Evolutionary conservation across 2,888 invertebrate genomes (phyloP), one percentile per base, ranked within the genome.

Genomic region (Megaustenia siamemsis): DNA sequence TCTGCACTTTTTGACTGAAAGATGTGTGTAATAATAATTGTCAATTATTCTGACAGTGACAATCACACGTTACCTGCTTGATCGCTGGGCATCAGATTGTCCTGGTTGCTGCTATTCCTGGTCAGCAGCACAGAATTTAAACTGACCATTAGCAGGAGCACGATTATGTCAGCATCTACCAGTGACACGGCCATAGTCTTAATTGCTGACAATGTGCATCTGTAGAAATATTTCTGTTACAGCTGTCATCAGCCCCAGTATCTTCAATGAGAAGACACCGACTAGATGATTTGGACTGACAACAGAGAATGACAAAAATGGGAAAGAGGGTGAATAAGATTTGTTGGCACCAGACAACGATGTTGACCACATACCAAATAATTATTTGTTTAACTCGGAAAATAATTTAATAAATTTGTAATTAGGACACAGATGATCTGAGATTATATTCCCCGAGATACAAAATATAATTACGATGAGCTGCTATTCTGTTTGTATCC

Each of bases 71-170:
- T n/a, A n/a, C n/a, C n/a, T 24, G 38, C 38, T 60, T 77, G 77
- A 77, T 77, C 60, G 12, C 38, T 56, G 8, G 60, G 21, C 77
- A 60, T 77, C 18, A 73, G 21, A 15, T 73, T 49, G 53, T 73
- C 45, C 32, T 73, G 73, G 53, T 53, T 10, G 10, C 49, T 49
- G 49, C 73, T 49, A 49, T 73, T 73, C 32, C 73, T 45, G 1
- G 49, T 15, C 49, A 71, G 35, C 24, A 40, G 40, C 28, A 28
- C 43, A 45, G 71, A n/a, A 28, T n/a, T 43, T n/a, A 28, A 2
- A 1, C 18, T 49, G 21, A 43, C 12, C 32, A 73, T 18, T 12
- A 73, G 32, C 4, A 45, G 32, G n/a, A 73, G 18, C 15, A 73
- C 28, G 21, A 73, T 43, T 15, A 28, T n/a, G n/a, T 73, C 45